Evolutionary conservation across 2,888 invertebrate species (phyloP).

Genomic region (Pristionchus mayeri): DNA sequence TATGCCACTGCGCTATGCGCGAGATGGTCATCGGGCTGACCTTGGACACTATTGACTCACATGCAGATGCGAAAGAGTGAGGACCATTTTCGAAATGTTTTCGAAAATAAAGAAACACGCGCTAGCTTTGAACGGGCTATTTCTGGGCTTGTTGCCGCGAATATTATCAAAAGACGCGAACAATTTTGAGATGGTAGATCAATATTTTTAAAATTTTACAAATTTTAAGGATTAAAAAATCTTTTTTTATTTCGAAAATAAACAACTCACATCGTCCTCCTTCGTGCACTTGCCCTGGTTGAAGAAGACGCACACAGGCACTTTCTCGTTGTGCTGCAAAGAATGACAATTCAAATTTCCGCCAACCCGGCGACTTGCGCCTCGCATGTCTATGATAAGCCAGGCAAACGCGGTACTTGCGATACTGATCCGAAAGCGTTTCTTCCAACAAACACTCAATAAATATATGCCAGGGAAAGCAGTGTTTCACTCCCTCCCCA

Average conservation of each 20-base stretch:
- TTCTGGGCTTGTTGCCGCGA: no score
- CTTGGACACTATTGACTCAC: not conserved
- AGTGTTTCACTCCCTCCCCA: no score
- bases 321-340: constrained; percentile 46
- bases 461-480: no score
- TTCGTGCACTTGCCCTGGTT: constrained; percentile 50
- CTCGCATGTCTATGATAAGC: not conserved
- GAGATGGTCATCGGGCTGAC: not conserved
- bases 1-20: not conserved
- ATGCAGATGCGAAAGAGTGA: not conserved
- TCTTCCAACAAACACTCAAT: no score
- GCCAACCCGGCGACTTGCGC: not conserved
- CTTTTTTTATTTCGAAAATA: no score
- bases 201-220: no score
- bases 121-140: no score
- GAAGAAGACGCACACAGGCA: constrained; percentile 51
- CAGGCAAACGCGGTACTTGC: not conserved
- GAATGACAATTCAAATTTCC: not conserved
- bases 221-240: no score
- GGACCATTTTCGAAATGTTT: not conserved
- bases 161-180: no score
- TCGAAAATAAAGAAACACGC: no score
- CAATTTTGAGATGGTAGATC: no score
- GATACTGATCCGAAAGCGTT: no score
- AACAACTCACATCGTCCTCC: constrained; percentile 50